Conservation (phyloP, 2,797 vertebrate genomes). For the Sorex maritimensis region DNA sequence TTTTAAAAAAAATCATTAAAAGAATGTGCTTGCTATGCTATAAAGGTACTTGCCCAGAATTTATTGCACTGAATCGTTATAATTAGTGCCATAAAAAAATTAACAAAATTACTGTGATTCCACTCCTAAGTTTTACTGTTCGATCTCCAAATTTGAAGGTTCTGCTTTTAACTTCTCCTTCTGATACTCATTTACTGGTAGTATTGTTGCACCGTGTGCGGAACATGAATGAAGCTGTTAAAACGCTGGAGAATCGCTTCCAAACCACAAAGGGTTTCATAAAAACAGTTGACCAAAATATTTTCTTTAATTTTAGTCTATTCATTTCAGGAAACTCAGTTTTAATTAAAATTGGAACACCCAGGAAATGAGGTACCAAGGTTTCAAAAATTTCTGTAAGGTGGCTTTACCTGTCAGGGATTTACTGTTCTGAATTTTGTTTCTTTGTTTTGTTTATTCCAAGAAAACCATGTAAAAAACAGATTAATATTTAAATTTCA, state of each 20-base stretch:
- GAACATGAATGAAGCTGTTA: conserved; percentile 67
- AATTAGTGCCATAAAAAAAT: conserved; percentile 25
- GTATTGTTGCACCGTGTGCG: background rate
- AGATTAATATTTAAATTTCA: conserved; percentile 52
- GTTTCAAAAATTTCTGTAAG: conserved; percentile 17
- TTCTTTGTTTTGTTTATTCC: conserved; percentile 17
- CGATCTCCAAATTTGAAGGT: conserved; percentile 29
- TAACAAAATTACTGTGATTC: conserved; percentile 24
- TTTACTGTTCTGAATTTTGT: background rate
- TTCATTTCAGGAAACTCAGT: conserved; percentile 76
- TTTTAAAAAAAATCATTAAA: conserved; percentile 25
- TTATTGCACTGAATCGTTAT: conserved; percentile 2
- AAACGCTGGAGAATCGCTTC: conserved; percentile 57
- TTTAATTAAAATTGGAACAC: conserved; percentile 78
- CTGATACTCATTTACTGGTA: background rate
- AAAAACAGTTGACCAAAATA: conserved; percentile 60
- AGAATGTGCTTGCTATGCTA: conserved; percentile 57
- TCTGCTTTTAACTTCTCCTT: conserved; percentile 69
- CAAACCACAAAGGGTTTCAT: conserved; percentile 73
- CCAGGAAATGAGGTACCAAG: conserved; percentile 59
- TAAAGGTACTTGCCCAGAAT: conserved; percentile 6
- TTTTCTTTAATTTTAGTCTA: conserved; percentile 68
- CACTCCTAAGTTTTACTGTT: conserved; percentile 16
- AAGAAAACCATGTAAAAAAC: conserved; percentile 30
- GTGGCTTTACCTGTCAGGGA: background rate